A percentile compares a stretch with the other conserved stretches of the same genome.
Conservation (phyloP, 30 jellyfish, hydroid and myxozoan species). For the Nemopilema nomurai region DNA sequence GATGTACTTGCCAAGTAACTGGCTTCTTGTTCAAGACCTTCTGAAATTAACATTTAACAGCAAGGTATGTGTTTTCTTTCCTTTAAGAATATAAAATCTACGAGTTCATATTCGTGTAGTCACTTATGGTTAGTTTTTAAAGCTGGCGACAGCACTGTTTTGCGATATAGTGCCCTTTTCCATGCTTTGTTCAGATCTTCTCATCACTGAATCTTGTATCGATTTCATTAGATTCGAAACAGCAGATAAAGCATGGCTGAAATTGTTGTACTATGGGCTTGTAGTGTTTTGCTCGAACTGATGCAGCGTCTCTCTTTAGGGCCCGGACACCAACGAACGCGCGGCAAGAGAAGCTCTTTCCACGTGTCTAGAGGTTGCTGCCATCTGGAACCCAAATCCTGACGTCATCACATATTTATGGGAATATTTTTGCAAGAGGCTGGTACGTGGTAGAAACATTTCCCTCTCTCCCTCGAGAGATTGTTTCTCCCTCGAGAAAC, state of each 20-base stretch:
- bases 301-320: not conserved
- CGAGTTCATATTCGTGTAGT: no score
- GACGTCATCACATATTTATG: conserved; percentile 53
- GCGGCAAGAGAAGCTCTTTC: conserved; percentile 54
- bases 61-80: conserved; percentile 26
- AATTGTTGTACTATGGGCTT: no score
- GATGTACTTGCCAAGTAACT: conserved; percentile 63
- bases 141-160: no score
- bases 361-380: conserved; percentile 49
- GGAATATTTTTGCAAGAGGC: conserved; percentile 52
- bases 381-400: conserved; percentile 47
- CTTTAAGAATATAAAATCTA: no score
- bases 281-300: no score
- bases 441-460: conserved; percentile 27
- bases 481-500: no score
- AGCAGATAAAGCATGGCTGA: no score
- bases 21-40: conserved; percentile 75
- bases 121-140: no score
- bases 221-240: no score
- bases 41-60: conserved; percentile 34
- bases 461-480: not conserved
- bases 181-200: no score
- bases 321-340: conserved; percentile 27
- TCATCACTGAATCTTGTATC: no score
- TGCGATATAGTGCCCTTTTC: no score